Percentiles rank a stretch among this genome's conserved stretches.
Evolutionary conservation across 1,140 invertebrate genomes (phyloP).

Genomic region (Plodia interpunctella): DNA sequence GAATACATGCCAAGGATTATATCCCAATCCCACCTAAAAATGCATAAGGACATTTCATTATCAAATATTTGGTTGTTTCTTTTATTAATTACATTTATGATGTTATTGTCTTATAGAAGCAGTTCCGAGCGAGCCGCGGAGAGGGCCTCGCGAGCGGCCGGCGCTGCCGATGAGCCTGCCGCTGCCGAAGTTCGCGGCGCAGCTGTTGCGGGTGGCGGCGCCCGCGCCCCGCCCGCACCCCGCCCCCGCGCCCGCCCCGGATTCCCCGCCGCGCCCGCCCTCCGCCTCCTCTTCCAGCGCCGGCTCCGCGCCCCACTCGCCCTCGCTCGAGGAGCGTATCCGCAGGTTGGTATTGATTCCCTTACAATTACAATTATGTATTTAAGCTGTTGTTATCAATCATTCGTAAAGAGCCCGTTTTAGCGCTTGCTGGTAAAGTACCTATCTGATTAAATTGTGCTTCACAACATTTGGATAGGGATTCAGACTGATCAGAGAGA

Average conservation of each 20-base stretch:
- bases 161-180: conserved; percentile 85
- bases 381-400: no score
- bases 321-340: conserved; percentile 92
- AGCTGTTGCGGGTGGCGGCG: conserved; percentile 75
- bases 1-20: no score
- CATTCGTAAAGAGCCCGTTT: no score
- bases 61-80: no score
- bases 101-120: conserved; percentile 80
- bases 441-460: no score
- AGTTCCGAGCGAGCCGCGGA: conserved; percentile 83
- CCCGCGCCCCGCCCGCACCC: conserved; percentile 57
- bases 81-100: no score
- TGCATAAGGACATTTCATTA: no score
- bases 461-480: no score
- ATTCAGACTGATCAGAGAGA: no score
- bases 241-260: conserved; percentile 57
- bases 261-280: conserved; percentile 63
- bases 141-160: conserved; percentile 79
- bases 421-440: no score
- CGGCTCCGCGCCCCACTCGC: conserved; percentile 77
- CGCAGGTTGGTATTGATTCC: conserved; percentile 28
- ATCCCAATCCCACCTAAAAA: no score
- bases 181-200: conserved; percentile 89
- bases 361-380: no score
- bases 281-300: conserved; percentile 79